Evolutionary conservation across 2,888 invertebrate species (phyloP), one percentile per base, ranked within the genome.

Genomic region (Linnaemya vulpina): DNA sequence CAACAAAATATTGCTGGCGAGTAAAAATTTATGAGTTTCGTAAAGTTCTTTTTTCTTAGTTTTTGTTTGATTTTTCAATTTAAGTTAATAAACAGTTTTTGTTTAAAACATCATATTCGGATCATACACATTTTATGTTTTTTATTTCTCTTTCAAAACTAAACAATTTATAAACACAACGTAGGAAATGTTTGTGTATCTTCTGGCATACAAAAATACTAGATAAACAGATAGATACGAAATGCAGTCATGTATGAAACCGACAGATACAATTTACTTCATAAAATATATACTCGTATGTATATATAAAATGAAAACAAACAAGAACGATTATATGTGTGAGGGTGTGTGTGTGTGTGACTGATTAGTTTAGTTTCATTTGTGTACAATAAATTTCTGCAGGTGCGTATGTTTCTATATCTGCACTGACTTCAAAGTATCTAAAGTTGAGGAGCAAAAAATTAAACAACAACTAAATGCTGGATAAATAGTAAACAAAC

Each of bases 101-200:
- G n/a, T 43, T 63, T 40, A 43, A 43, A 43, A 75, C n/a, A 30
- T 62, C 25, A 38, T 22, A 10, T 4, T 74, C 51, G 13, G 40
- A n/a, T 55, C 40, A 7, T 51, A 40, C 11, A 63, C 40, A 53
- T 25, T 25, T 75, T 53, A 51, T 62, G 62, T 63, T 40, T 10
- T 11, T 58, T 40, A 55, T 30, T 40, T 10, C 22, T 9, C 25
- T 25, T 10, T 43, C 25, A 38, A 67, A 67, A 58, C 22, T 76
- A 67, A 76, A 76, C 76, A 76, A 58, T 76, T 76, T 76, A 11
- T 46, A 58, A 58, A 46, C 35, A 67, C 11, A 58, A 1, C 49
- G 8, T 25, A 49, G 60, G 20, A 49, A 73, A 51, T 22, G 51
- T 74, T 22, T 74, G 22, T 74, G 25, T 38, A 13, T 40, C n/a